Base-by-base conservation (phyloP, 2,113 vertebrate species). In the Anarrhichthys ocellatus region DNA sequence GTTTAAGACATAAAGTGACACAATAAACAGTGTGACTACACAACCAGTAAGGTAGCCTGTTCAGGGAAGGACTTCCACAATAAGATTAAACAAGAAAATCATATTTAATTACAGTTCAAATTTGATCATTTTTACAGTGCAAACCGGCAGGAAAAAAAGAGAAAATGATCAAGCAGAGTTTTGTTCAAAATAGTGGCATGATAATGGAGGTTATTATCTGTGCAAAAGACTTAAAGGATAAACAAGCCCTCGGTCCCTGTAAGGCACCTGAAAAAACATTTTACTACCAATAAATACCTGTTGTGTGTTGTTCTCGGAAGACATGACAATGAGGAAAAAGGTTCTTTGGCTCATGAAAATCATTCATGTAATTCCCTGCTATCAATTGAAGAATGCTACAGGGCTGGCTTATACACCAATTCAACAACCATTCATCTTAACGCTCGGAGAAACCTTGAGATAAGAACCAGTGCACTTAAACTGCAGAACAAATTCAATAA, bases 241-340 rank as follows among this genome's bases (percentile, higher is more conserved):
- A 73, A 89, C 59, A 86, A 78, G 48, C 58, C 73, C 64, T 76
- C 64, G 64, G 11, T 68, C 24, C 59, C 15, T 67, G 42, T 88
- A 93, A 94, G 93, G 92, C 93, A 92, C 90, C 40, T 63, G n/a
- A 50, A 67, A 82, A 50, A 79, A 78, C 54, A 42, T 6, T 7
- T 42, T 73, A 80, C 61, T 52, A 80, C 48, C 65, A 88, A 81
- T 87, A 82, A 82, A 88, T 84, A 76, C 46, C 44, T 76, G n/a
- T 38, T 17, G 70, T 66, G 56, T 73, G 15, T 44, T 17, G 73
- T 66, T 50, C 22, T 72, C 67, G 85, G 89, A 90, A 88, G 86
- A 91, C 90, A 58, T 64, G 75, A 71, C 10, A 69, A 42, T 78
- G 54, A 52, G 38, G 44, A 48, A 42, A 66, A 73, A 50, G 38